Percentiles rank a stretch among this genome's conserved stretches.
phyloP scores from a whole-genome alignment of 2,113 vertebrate species.

The Ameiurus melas region DNA sequence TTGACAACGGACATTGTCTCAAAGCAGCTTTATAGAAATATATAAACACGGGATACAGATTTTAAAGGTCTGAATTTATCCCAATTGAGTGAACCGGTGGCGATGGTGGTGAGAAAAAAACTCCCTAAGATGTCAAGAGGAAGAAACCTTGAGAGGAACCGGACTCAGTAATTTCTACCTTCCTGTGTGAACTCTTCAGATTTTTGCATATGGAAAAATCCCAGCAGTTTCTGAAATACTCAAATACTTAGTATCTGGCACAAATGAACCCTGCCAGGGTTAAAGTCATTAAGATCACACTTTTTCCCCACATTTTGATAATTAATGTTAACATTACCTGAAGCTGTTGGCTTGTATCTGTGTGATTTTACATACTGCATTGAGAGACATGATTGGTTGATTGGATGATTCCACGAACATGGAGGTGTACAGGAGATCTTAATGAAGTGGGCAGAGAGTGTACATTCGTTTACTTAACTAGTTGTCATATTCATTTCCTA shows the following conservation, averaged over 20 bases:
- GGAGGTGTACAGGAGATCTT: not conserved
- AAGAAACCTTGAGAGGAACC: too few species aligned
- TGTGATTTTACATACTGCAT: not conserved
- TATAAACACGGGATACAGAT: too few species aligned
- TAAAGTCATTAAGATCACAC: not conserved
- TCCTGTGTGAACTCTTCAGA: not conserved
- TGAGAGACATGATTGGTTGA: not conserved
- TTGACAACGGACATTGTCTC: too few species aligned
- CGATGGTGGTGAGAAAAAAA: too few species aligned
- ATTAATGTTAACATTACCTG: not conserved
- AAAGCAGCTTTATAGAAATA: too few species aligned
- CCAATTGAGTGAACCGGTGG: too few species aligned
- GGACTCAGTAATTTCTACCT: not conserved
- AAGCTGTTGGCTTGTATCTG: not conserved
- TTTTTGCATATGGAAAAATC: not conserved
- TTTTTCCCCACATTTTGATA: not conserved
- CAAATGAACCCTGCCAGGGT: not conserved
- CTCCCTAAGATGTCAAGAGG: too few species aligned
- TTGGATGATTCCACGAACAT: not conserved
- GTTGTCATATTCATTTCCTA: not conserved
- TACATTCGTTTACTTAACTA: not conserved
- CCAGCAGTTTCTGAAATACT: not conserved
- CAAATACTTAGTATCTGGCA: not conserved
- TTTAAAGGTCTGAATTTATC: too few species aligned
- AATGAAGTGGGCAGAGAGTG: not conserved